Conservation (phyloP, 1,140 invertebrate species). For the Caenorhabditis remanei region DNA sequence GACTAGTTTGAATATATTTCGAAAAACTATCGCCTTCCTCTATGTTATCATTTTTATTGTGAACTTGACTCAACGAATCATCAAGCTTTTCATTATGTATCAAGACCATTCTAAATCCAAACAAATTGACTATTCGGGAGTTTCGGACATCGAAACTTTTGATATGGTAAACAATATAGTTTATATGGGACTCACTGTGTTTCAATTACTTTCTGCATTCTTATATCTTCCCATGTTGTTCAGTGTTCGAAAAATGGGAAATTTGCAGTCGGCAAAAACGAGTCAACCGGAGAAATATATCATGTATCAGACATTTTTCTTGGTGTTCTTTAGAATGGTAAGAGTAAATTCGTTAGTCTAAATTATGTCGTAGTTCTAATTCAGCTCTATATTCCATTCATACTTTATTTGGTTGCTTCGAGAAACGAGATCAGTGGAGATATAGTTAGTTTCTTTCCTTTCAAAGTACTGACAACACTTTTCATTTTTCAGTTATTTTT, state of each 20-base stretch:
- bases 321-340: neutral
- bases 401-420: neutral
- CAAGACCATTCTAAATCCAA: neutral
- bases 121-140: neutral
- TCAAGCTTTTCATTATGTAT: neutral
- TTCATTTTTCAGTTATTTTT: neutral
- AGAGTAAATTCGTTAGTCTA: neutral
- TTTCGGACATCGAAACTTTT: neutral
- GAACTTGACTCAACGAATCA: neutral
- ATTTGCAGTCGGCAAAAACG: neutral
- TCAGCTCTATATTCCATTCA: neutral
- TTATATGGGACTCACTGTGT: neutral
- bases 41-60: neutral
- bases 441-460: neutral
- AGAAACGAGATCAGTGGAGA: neutral
- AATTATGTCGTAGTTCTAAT: neutral
- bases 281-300: constrained; percentile 5
- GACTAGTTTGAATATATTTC: neutral
- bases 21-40: neutral
- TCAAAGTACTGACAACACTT: neutral
- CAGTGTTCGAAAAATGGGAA: neutral
- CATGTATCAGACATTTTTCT: neutral
- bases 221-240: neutral
- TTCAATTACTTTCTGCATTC: neutral
- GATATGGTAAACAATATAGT: neutral